Conservation (phyloP, 2,888 invertebrate species). For the Glaucopsyche alexis region DNA sequence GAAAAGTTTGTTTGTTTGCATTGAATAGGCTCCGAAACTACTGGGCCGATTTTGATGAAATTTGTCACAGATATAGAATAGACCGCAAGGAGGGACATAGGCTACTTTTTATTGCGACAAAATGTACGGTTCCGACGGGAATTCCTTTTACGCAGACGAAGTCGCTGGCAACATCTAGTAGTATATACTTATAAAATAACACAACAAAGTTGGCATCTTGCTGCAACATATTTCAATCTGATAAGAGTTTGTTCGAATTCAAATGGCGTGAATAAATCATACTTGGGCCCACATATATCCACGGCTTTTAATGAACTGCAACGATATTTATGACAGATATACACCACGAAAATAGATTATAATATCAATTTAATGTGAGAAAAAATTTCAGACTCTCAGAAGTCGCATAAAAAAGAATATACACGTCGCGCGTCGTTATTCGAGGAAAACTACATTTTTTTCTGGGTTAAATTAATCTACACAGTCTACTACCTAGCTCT, state of each 20-base stretch:
- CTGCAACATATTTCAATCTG: slow-evolving; percentile 2
- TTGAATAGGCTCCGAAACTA: too few species aligned
- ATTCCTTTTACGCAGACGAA: too few species aligned
- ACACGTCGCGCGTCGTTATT: slow-evolving; percentile 14
- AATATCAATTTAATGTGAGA: neutral
- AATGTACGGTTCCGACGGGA: too few species aligned
- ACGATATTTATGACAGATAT: neutral
- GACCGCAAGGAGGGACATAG: too few species aligned
- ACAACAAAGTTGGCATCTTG: neutral
- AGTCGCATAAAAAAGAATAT: neutral
- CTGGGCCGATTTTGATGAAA: too few species aligned
- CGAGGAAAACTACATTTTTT: neutral
- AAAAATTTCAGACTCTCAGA: neutral
- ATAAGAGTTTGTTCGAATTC: neutral
- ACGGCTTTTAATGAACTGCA: neutral
- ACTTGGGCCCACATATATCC: neutral
- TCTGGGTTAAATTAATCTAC: too few species aligned
- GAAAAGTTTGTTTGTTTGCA: too few species aligned
- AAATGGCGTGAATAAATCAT: neutral
- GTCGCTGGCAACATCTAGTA: too few species aligned
- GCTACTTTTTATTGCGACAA: too few species aligned
- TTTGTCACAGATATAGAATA: too few species aligned
- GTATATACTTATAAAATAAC: too few species aligned
- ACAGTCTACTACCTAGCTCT: too few species aligned
- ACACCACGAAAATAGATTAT: neutral